Conservation (phyloP, 2,113 vertebrate species). For the Clarias magur region DNA sequence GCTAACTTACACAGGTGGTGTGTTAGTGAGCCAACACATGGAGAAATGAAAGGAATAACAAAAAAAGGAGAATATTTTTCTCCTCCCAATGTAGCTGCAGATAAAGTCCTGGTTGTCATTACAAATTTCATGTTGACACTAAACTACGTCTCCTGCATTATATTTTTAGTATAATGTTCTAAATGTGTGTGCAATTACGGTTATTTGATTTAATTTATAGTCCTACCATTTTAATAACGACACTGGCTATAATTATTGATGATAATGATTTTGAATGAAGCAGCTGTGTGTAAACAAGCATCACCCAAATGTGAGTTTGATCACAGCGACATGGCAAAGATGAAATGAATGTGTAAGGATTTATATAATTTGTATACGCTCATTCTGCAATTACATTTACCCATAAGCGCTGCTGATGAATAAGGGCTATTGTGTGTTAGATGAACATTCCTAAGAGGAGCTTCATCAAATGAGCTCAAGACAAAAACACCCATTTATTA, state of each 20-base stretch:
- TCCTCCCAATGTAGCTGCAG: not conserved
- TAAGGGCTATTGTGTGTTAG: not conserved
- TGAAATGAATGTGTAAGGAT: not conserved
- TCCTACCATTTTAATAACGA: not conserved
- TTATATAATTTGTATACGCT: not conserved
- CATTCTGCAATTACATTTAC: not conserved
- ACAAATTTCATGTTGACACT: not conserved
- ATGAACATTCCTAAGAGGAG: not conserved
- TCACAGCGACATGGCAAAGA: not conserved
- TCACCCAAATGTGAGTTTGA: not conserved
- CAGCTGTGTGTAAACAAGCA: not conserved
- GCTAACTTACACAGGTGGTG: not conserved
- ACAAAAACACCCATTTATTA: not conserved
- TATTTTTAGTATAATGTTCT: not conserved
- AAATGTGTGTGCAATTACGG: not conserved
- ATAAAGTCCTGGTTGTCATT: not conserved
- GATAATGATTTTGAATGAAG: not conserved
- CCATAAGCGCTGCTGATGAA: not conserved
- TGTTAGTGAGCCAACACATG: not conserved
- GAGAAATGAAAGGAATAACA: not conserved
- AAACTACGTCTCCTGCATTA: not conserved
- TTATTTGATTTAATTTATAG: not conserved
- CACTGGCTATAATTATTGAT: not conserved
- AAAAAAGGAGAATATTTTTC: not conserved
- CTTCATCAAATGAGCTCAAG: not conserved